Evolutionary conservation across 2,797 vertebrate genomes (phyloP), one percentile per base, ranked within the genome.

Genomic region (Vireo griseus): DNA sequence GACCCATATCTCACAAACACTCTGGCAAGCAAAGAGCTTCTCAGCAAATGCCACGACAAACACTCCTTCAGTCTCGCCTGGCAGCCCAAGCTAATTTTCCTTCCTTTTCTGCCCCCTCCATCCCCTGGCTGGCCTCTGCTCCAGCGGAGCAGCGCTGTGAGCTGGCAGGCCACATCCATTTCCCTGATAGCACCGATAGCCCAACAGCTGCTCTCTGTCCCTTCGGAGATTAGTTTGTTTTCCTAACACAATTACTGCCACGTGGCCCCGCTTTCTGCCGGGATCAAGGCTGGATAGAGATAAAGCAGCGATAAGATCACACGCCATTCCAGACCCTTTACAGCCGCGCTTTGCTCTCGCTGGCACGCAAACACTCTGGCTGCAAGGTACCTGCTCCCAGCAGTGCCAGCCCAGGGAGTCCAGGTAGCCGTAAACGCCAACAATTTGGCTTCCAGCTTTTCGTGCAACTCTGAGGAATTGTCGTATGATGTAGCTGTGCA

Each of bases 171-270:
- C 75, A 47, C 82, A 75, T 90, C 65, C 80, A 76, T 88, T 88
- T 86, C 92, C 45, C 79, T 2, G 55, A 90, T 77, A 94, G 84
- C 58, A 5, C 87, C 18, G 86, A 78, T 82, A 90, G 90, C 91
- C 91, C 69, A 52, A 81, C 95, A 96, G 95, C 94, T 94, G 95
- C 86, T 94, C 93, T 85, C 80, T 90, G 78, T 96, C 88, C 95
- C 95, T 92, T 71, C 5, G 21, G 95, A 97, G 96, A 95, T 96
- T 93, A 89, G 94, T 96, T 96, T 96, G 96, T 97, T 97, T 97
- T 96, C 86, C 90, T 97, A 96, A 94, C 88, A 76, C 96, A 95
- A 92, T 97, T 95, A 94, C 92, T 68, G 97, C 97, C 97, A 96
- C 92, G 94, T 96, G 95, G 93, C 94, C 86, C 79, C 39, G 71